Evolutionary conservation across 2,113 vertebrate species (phyloP).

Genomic region (Trichomycterus rosablanca): DNA sequence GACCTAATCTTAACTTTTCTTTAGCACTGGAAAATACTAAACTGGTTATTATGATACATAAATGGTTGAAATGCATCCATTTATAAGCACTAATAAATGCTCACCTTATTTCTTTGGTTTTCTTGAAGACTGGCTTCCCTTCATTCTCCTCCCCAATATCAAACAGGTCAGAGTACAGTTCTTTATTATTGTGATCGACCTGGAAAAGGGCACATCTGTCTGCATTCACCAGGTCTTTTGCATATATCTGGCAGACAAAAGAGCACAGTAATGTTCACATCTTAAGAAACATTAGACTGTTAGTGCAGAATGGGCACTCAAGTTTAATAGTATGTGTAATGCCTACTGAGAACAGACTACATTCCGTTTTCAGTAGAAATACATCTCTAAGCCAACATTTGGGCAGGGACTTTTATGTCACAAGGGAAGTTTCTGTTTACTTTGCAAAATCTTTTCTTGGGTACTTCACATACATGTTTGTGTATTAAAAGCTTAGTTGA

Average conservation of each 20-base stretch:
- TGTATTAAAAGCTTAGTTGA: no score
- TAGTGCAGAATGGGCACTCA: neutral
- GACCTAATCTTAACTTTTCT: no score
- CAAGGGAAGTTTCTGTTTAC: constrained; percentile 7
- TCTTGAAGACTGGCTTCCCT: constrained; percentile 94
- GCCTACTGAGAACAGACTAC: neutral
- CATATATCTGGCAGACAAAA: constrained; percentile 88
- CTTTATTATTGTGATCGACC: constrained; percentile 97
- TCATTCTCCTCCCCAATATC: constrained; percentile 97
- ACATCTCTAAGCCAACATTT: neutral
- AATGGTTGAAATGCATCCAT: no score
- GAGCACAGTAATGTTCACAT: neutral
- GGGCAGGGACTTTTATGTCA: neutral
- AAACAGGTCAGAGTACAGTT: constrained; percentile 96
- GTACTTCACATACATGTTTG: neutral
- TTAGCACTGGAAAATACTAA: no score
- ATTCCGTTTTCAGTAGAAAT: neutral
- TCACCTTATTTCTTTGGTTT: constrained; percentile 99
- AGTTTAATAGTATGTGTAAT: constrained; percentile 1
- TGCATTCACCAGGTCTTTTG: constrained; percentile 99
- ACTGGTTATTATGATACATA: no score
- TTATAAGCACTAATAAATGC: constrained; percentile 14
- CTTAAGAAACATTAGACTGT: neutral
- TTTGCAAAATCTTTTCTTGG: neutral
- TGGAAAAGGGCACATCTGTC: constrained; percentile 98